Evolutionary conservation across 2,113 vertebrate genomes (phyloP), one percentile per base, ranked within the genome.

Genomic region (Vimba vimba): DNA sequence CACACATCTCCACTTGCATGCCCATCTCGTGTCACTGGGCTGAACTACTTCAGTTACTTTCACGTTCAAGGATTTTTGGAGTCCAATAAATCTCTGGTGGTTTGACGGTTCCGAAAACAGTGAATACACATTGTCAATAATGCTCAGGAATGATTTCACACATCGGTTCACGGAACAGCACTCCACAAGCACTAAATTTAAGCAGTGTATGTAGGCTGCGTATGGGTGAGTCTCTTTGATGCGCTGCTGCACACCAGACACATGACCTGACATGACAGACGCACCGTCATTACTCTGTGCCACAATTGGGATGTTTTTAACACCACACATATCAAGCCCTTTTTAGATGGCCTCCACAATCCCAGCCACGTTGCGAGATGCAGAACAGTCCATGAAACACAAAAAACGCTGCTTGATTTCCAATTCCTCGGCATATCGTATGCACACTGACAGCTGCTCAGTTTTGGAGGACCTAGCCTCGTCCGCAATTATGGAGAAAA

Each of bases 21-120:
- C 79, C 79, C 33, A 82, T 39, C 79, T 25, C 59, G 43, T 82
- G 10, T 82, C 79, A 82, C 59, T 68, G 8, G 57, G 79, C 79
- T 82, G 52, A 52, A 27, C 50, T 12, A 52, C 15, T 52, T 52
- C 50, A 52, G 50, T 52, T 52, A 15, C 12, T 52, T 52, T 52
- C 15, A 52, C 15, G 3, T 52, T 52, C 50, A 17, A 13, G 11
- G 47, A 10, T 50, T 50, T 50, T 13, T 50, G 76, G 43, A 79
- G 50, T 36, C 17, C 50, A 39, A 47, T 47, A 21, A 47, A 82
- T 39, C 80, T n/a, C 21, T 82, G 80, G 25, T 47, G 43, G 27
- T 82, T 82, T 19, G 80, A 68, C 9, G 64, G 80, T 60, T 82
- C 59, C 39, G 80, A 60, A 82, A 66, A 82, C 64, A 82, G 23